Evolutionary conservation across 2,888 invertebrate genomes (phyloP), one percentile per base, ranked within the genome.

Genomic region (Cactoblastis cactorum): DNA sequence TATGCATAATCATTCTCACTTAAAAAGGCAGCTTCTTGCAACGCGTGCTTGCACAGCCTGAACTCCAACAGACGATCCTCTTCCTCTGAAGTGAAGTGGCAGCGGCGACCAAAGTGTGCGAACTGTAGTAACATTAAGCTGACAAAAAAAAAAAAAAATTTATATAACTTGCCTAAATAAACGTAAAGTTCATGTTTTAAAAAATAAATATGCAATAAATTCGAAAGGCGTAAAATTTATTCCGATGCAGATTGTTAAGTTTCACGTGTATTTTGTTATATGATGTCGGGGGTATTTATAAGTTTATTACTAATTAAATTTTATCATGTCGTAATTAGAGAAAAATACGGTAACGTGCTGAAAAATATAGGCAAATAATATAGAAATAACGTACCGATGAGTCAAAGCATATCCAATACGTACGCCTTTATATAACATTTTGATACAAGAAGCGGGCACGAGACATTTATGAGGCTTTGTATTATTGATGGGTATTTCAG

Each of bases 321-420:
- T 34, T 34, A 34, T 2, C 33, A 33, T 11, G 4, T 1, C n/a
- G n/a, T n/a, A n/a, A n/a, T n/a, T n/a, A n/a, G n/a, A n/a, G n/a
- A n/a, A n/a, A n/a, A n/a, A n/a, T n/a, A n/a, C n/a, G n/a, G n/a
- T n/a, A n/a, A n/a, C n/a, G 3, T 9, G 2, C 1, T 34, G n/a
- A 6, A 34, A 12, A 12, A 3, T 5, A 24, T 24, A 24, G 4
- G 5, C n/a, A n/a, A n/a, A n/a, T n/a, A n/a, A n/a, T n/a, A n/a
- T n/a, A n/a, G n/a, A n/a, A n/a, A n/a, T n/a, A 41, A 37, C 39
- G 4, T 43, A 43, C 43, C 43, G 14, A 11, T 28, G 43, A 9
- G 43, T 43, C 3, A 43, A 17, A 11, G 43, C 28, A n/a, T 3
- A 24, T 43, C 43, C 43, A 17, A 32, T 9, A 17, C 12, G 28